A percentile compares a stretch with the other conserved stretches of the same genome.
phyloP scores from a whole-genome alignment of 2,113 vertebrate species.

The Chamaetylas fuelleborni region DNA sequence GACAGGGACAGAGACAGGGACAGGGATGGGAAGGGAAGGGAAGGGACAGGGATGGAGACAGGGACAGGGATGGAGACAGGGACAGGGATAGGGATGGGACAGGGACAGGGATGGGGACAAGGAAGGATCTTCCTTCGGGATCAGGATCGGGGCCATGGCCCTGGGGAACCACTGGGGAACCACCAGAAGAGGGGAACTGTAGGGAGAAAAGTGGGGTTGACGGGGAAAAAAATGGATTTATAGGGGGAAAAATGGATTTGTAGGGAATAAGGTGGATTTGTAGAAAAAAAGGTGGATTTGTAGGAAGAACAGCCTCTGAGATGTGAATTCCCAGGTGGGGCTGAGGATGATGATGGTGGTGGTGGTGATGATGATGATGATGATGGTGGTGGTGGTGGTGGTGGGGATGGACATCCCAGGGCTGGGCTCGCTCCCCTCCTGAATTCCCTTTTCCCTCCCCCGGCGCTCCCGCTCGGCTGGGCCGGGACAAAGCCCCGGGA shows the following conservation, averaged over 20 bases:
- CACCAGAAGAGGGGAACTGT: neutral
- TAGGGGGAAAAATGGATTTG: fast-evolving
- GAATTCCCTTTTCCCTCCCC: neutral
- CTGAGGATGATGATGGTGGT: neutral
- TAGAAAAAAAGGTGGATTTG: neutral
- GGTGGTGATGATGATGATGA: no score
- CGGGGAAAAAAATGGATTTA: neutral
- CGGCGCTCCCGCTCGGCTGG: neutral
- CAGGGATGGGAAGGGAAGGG: no score
- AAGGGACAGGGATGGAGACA: neutral
- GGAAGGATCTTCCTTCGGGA: neutral
- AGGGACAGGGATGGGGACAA: neutral
- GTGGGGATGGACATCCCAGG: neutral
- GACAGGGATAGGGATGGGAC: neutral
- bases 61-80: no score
- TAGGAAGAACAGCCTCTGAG: fast-evolving
- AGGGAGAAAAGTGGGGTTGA: fast-evolving
- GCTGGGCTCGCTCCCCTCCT: neutral
- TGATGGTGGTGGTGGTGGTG: no score
- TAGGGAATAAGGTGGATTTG: neutral
- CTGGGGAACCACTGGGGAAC: no score
- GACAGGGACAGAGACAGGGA: no score
- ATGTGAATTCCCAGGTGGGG: neutral
- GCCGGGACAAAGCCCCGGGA: neutral
- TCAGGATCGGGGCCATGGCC: neutral